Conservation (phyloP, 2,888 invertebrate species). For the Tinea trinotella region DNA sequence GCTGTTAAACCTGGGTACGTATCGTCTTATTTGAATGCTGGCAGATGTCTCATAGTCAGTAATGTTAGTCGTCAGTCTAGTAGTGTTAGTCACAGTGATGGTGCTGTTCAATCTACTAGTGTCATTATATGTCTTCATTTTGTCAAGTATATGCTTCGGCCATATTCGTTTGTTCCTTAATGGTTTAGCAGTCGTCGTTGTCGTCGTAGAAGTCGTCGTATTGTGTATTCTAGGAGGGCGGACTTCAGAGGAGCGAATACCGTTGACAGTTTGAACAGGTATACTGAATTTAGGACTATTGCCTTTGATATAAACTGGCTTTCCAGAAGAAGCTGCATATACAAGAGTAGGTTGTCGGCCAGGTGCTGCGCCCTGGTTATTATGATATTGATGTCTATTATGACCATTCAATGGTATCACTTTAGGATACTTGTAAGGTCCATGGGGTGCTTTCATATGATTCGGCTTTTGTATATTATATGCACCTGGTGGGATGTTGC, state of each 20-base stretch:
- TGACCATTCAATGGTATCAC: slow-evolving; percentile 37
- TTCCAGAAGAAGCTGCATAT: slow-evolving; percentile 40
- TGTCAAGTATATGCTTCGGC: slow-evolving; percentile 48
- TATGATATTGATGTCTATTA: slow-evolving; percentile 17
- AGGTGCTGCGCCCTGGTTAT: slow-evolving; percentile 23
- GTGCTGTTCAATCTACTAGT: slow-evolving; percentile 30
- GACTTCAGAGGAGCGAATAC: slow-evolving; percentile 47
- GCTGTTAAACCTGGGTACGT: slow-evolving; percentile 31
- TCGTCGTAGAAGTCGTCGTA: slow-evolving; percentile 32
- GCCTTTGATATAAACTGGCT: slow-evolving; percentile 31
- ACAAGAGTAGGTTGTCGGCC: slow-evolving; percentile 32
- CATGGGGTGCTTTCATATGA: slow-evolving; percentile 28
- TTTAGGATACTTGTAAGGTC: slow-evolving; percentile 48
- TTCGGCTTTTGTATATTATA: slow-evolving; percentile 15
- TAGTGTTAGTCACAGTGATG: slow-evolving; percentile 29
- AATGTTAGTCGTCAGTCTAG: slow-evolving; percentile 31
- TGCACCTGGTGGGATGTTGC: slow-evolving; percentile 26
- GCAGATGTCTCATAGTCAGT: slow-evolving; percentile 27
- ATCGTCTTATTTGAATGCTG: slow-evolving; percentile 34
- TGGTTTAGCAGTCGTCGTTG: slow-evolving; percentile 42
- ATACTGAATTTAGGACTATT: slow-evolving; percentile 48
- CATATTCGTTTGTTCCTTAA: slow-evolving; percentile 62
- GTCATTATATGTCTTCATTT: slow-evolving; percentile 32
- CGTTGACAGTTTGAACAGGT: slow-evolving; percentile 56
- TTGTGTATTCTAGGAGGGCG: slow-evolving; percentile 41